Evolutionary conservation across 2,888 invertebrate genomes (phyloP), one percentile per base, ranked within the genome.

Genomic region (Drosophila bunnanda): DNA sequence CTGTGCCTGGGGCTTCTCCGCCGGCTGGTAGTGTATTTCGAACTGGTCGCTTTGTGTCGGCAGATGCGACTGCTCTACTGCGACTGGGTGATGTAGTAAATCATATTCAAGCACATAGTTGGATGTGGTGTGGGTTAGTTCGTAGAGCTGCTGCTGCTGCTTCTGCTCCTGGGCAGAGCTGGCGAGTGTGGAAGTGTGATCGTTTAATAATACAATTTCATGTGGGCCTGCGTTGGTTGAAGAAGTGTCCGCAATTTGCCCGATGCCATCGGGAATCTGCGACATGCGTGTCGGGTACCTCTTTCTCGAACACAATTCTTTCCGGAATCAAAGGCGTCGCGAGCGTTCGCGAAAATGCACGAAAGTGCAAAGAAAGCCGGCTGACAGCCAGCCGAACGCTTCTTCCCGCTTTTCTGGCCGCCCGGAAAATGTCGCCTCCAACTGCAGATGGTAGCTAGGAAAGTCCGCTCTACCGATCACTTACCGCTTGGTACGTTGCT

Each of bases 341-440:
- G 9, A 50, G 50, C 20, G 50, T 32, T 52, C 10, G 32, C 15
- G 9, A 20, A 32, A 32, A 50, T 50, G 2, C 10, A 30, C 28
- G 13, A 17, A 39, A 13, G 13, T 20, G 39, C 28, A 17, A 17
- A 32, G n/a, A 56, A 56, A 56, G 46, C 46, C 46, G 46, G 44
- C 32, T 43, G 25, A 41, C 2, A 15, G 50, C 20, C 2, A 15
- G 50, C 20, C 50, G 20, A 50, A 15, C 9, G 50, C 32, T 20
- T 32, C 32, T 56, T 56, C 56, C 56, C 56, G 56, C 56, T 56
- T 46, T 46, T 46, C 41, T 32, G 56, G 46, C 46, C 22, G 32
- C 32, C n/a, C n/a, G 22, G 20, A 46, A 43, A 44, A 34, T 34
- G 32, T 52, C 9, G 32, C 20, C 10, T 34, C 10, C 15, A 52